Evolutionary conservation across 2,888 invertebrate genomes (phyloP).

Genomic region (Ectemnius cavifrons): DNA sequence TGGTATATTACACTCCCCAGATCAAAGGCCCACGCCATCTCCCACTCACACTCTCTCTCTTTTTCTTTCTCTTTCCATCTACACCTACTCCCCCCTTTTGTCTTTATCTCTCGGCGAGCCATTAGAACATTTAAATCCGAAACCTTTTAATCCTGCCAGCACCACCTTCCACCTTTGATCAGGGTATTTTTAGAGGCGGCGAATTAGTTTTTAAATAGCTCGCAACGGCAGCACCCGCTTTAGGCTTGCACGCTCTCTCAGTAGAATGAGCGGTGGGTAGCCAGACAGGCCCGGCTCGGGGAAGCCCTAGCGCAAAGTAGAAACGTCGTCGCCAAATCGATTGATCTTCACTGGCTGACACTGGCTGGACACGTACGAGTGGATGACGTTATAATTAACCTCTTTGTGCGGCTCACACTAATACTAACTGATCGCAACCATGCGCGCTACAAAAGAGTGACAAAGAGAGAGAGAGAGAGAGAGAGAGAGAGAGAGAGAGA

Average conservation of each 20-base stretch:
- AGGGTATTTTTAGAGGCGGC: background rate
- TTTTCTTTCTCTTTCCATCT: background rate
- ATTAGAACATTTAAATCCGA: background rate
- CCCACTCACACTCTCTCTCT: background rate
- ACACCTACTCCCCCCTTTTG: too few relatives aligned
- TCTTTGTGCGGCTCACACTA: too few relatives aligned
- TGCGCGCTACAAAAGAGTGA: too few relatives aligned
- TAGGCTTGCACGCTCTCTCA: background rate
- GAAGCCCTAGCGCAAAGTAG: background rate
- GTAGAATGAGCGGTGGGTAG: background rate
- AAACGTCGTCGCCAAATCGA: conserved; percentile 1
- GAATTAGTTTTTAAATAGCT: too few relatives aligned
- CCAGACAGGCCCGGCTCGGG: background rate
- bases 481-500: background rate
- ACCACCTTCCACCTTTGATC: background rate
- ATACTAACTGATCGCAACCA: too few relatives aligned
- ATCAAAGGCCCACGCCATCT: conserved; percentile 32
- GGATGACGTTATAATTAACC: conserved; percentile 26
- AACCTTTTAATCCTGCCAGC: background rate
- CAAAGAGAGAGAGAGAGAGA: too few relatives aligned
- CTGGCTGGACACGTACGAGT: background rate
- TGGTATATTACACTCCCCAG: conserved; percentile 27
- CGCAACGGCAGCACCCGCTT: too few relatives aligned
- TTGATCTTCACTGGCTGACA: background rate
- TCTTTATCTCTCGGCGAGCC: background rate